phyloP scores from a whole-genome alignment of 2,797 vertebrate genomes.

The Brotula barbata region DNA sequence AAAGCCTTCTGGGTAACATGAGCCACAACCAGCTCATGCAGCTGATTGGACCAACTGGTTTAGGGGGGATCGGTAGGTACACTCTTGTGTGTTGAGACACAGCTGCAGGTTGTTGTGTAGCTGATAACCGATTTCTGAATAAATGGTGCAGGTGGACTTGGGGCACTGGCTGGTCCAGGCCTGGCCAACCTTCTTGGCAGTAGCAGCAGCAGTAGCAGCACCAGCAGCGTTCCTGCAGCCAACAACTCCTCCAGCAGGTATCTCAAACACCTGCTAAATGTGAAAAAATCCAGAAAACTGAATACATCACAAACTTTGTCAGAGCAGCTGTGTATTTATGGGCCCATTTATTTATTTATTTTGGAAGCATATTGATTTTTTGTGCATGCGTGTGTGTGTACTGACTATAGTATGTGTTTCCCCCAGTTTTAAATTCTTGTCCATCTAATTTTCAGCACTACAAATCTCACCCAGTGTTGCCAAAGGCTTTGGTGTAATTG shows the following conservation, averaged over 20 bases:
- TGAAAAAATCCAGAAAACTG: background rate
- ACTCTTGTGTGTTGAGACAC: background rate
- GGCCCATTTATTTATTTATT: too few relatives aligned
- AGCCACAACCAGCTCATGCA: slow-evolving; percentile 99
- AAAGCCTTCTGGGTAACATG: slow-evolving; percentile 98
- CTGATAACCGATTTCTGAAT: background rate
- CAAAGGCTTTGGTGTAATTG: too few relatives aligned
- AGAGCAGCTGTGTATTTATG: too few relatives aligned
- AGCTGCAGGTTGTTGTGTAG: background rate
- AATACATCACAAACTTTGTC: too few relatives aligned
- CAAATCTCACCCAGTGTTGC: too few relatives aligned
- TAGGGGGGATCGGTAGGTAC: slow-evolving; percentile 90
- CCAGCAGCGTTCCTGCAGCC: slow-evolving; percentile 86
- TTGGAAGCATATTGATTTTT: too few relatives aligned
- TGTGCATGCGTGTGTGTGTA: too few relatives aligned
- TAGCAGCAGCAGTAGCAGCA: slow-evolving; percentile 79
- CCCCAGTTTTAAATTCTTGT: too few relatives aligned
- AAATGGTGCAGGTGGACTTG: slow-evolving; percentile 84
- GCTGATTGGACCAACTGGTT: slow-evolving; percentile 95
- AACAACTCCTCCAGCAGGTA: slow-evolving; percentile 94
- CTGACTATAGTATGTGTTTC: too few relatives aligned
- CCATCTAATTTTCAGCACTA: too few relatives aligned
- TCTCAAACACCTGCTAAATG: too few relatives aligned
- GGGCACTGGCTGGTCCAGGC: slow-evolving; percentile 91
- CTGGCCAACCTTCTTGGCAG: slow-evolving; percentile 92